These are phyloP conservation scores for Brachyptera risi DNA, from an alignment of 2,888 invertebrate species.

Conservation along the genomic window DNA sequence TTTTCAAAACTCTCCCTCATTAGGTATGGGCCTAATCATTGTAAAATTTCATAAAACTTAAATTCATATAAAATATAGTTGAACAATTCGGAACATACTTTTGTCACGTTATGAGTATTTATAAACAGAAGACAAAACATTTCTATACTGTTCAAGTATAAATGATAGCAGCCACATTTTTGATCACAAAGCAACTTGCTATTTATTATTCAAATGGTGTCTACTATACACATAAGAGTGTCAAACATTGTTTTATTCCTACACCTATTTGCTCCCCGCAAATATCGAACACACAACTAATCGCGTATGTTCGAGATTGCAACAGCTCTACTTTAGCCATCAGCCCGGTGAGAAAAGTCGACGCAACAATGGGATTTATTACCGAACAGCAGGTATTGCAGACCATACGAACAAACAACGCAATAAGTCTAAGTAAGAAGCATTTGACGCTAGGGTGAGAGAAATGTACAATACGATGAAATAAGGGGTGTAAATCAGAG, in stretches of 20 bases:
- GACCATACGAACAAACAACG: background rate
- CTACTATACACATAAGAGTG: no score
- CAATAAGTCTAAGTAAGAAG: background rate
- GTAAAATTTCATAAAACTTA: no score
- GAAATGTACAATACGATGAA: no score
- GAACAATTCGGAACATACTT: no score
- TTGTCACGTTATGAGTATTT: no score
- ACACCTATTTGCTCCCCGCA: conserved; percentile 9
- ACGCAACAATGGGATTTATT: conserved; percentile 22
- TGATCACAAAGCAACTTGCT: background rate
- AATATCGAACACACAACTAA: background rate
- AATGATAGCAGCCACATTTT: no score
- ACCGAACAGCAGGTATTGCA: background rate
- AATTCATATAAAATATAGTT: no score
- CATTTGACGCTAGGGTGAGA: background rate
- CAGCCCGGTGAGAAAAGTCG: background rate
- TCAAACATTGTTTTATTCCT: background rate
- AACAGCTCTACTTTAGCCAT: conserved; percentile 18
- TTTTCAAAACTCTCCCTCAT: no score
- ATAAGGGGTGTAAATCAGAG: no score
- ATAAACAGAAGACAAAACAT: no score
- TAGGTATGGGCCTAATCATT: no score
- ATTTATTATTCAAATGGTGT: background rate
- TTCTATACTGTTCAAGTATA: no score
- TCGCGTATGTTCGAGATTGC: conserved; percentile 1